Conservation (phyloP, 2,113 vertebrate genomes). For the Phrynosoma platyrhinos region DNA sequence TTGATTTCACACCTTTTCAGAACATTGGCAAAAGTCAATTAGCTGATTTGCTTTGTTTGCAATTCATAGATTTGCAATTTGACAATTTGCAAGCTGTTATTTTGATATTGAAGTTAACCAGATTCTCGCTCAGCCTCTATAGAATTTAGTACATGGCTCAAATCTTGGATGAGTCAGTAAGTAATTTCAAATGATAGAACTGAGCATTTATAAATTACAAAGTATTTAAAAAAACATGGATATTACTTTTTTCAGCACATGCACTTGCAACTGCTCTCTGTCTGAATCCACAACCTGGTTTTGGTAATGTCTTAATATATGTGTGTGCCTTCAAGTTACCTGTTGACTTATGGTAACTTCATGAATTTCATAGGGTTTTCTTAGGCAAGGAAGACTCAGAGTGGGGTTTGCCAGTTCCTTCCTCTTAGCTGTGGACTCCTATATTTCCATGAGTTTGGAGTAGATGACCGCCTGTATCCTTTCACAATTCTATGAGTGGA, state of each 20-base stretch:
- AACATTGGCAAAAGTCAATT: constrained; percentile 30
- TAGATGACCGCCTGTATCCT: no score
- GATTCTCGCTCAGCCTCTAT: not conserved
- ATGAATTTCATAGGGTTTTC: no score
- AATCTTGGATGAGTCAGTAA: not conserved
- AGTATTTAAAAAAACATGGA: not conserved
- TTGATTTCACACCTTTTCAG: constrained; percentile 31
- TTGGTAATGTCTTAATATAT: not conserved
- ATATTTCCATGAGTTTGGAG: no score
- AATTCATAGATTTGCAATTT: constrained; percentile 28
- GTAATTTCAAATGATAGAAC: constrained; percentile 1
- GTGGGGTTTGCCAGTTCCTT: no score
- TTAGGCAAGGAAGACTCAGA: no score
- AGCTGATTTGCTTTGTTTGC: constrained; percentile 32
- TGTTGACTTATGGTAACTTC: no score
- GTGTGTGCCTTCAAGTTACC: no score
- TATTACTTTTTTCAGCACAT: not conserved
- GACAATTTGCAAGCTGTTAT: constrained; percentile 12
- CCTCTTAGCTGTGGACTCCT: no score
- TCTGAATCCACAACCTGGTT: not conserved
- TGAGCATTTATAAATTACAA: not conserved
- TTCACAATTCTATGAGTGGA: not conserved
- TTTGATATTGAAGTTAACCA: constrained; percentile 12
- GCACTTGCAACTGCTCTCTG: not conserved
- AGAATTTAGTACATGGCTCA: not conserved